These are phyloP conservation scores for Acomys russatus DNA, from an alignment of 2,797 vertebrate species.

Conservation along the genomic window DNA sequence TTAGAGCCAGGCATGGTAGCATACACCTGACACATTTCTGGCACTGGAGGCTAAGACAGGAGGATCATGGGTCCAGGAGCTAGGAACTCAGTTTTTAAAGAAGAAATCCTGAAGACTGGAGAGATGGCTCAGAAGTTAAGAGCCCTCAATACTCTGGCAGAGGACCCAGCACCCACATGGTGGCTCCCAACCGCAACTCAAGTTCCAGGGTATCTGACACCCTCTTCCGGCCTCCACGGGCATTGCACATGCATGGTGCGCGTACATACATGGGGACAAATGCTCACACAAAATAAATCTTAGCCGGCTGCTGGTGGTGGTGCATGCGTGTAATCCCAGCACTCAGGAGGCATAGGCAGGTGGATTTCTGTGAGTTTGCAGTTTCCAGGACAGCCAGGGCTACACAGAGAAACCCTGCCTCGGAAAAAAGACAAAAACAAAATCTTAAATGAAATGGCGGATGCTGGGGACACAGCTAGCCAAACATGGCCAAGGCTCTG, in stretches of 20 bases:
- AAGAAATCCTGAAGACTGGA: too few relatives aligned
- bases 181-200: neutral
- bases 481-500: neutral
- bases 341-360: neutral
- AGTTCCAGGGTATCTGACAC: neutral
- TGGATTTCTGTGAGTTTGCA: neutral
- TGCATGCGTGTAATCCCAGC: neutral
- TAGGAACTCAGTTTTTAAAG: neutral
- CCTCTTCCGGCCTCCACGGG: neutral
- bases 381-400: neutral
- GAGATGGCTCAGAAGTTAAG: too few relatives aligned
- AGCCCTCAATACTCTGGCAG: too few relatives aligned
- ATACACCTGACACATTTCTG: neutral
- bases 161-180: neutral
- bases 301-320: neutral
- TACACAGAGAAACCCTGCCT: neutral
- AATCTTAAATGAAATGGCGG: neutral
- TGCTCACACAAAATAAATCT: neutral
- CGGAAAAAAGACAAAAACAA: neutral
- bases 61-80: neutral
- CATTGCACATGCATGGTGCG: neutral
- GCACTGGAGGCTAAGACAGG: neutral
- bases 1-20: neutral
- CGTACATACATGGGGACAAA: neutral
- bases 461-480: neutral